These are phyloP conservation scores for Archocentrus centrarchus DNA, from an alignment of 2,113 vertebrate species.

Conservation along the genomic window DNA sequence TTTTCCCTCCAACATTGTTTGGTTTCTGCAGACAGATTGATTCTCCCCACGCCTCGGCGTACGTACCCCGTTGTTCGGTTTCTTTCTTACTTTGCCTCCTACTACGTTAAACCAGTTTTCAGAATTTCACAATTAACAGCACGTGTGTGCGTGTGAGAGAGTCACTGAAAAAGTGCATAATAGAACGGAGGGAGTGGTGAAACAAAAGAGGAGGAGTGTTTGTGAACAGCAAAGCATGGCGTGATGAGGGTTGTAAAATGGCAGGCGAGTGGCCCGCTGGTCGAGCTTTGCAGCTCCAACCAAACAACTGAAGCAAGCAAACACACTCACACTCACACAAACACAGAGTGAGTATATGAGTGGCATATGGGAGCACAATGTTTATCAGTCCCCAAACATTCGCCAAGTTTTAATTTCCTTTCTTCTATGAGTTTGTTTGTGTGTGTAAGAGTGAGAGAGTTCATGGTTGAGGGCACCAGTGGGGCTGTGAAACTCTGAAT, in stretches of 20 bases:
- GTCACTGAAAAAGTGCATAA: background rate
- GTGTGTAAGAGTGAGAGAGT: background rate
- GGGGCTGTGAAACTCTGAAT: conserved; percentile 55
- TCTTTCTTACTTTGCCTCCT: conserved; percentile 39
- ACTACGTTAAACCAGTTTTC: conserved; percentile 28
- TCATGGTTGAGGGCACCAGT: conserved; percentile 12
- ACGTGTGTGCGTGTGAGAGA: background rate
- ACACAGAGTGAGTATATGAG: conserved; percentile 35
- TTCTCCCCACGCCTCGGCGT: background rate
- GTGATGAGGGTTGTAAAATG: conserved; percentile 54
- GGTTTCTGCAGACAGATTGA: conserved; percentile 21
- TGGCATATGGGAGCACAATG: conserved; percentile 11
- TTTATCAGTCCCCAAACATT: conserved; percentile 46
- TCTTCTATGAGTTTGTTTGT: conserved; percentile 6
- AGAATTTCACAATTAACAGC: conserved; percentile 21
- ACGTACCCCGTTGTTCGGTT: background rate
- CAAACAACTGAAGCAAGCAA: conserved; percentile 46
- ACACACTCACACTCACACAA: background rate
- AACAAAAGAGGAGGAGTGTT: background rate
- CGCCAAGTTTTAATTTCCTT: conserved; percentile 52
- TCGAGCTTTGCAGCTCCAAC: conserved; percentile 54
- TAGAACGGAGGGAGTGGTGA: background rate
- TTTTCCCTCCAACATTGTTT: conserved; percentile 38
- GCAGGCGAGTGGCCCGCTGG: conserved; percentile 63
- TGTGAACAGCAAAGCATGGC: conserved; percentile 47